A percentile compares a stretch with the other conserved stretches of the same genome.
phyloP scores from a whole-genome alignment of 2,888 invertebrate genomes.

The Agonopterix alstromeriana region DNA sequence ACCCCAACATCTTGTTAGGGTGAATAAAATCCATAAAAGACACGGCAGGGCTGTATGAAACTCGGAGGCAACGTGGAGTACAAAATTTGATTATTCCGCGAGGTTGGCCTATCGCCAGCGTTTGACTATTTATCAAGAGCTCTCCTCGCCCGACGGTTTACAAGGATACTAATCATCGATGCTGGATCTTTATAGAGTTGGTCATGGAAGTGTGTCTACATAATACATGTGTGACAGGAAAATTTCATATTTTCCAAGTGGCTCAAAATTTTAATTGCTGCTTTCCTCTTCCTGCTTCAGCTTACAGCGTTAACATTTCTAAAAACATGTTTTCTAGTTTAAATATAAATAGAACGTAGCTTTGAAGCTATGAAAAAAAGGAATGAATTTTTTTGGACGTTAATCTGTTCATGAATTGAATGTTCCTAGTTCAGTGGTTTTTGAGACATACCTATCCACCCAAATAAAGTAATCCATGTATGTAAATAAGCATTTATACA shows the following conservation, averaged over 20 bases:
- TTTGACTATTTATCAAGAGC: slow-evolving; percentile 70
- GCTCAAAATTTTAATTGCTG: neutral
- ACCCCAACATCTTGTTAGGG: slow-evolving; percentile 68
- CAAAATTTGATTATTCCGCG: slow-evolving; percentile 75
- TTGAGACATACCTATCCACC: too few relatives aligned
- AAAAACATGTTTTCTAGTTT: too few relatives aligned
- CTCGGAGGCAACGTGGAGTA: slow-evolving; percentile 49
- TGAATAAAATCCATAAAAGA: slow-evolving; percentile 71
- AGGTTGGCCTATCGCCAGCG: slow-evolving; percentile 74
- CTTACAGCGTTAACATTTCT: too few relatives aligned
- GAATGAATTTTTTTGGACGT: too few relatives aligned
- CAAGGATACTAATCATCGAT: slow-evolving; percentile 71
- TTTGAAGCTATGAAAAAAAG: too few relatives aligned
- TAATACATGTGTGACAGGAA: too few relatives aligned
- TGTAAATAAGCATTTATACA: too few relatives aligned
- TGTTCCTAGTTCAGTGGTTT: too few relatives aligned
- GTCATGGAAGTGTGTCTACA: slow-evolving; percentile 1
- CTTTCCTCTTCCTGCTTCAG: neutral
- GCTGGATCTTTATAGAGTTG: slow-evolving; percentile 39
- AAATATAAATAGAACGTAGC: too few relatives aligned
- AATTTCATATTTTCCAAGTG: too few relatives aligned
- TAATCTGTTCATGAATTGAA: too few relatives aligned
- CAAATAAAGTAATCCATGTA: too few relatives aligned
- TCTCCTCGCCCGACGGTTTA: slow-evolving; percentile 61
- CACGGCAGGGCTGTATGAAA: slow-evolving; percentile 50